Base-by-base conservation (phyloP, 2,113 vertebrate species). In the Passer montanus region DNA sequence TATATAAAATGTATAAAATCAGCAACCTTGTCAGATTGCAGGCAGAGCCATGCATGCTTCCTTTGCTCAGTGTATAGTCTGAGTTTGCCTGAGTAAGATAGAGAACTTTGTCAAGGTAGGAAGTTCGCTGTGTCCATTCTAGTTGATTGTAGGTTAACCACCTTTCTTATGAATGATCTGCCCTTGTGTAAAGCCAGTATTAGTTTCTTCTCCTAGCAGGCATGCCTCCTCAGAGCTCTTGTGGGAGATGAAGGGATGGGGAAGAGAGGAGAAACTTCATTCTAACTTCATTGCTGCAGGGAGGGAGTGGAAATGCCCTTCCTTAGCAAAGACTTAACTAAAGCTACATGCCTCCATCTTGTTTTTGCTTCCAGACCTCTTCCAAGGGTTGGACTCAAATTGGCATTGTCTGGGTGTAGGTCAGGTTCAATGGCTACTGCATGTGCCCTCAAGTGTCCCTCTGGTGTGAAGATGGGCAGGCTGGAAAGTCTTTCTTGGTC, bases 391-490 rank as follows among this genome's bases (percentile, higher is more conserved):
- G 94, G 96, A 95, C 44, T 90, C 89, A 94, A 92, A 79, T 78
- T 90, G 87, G 6, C 84, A 68, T 94, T 95, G 31, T 92, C 69
- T 94, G 91, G 87, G 95, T 95, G 91, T 97, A 95, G 96, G 91
- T 96, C 96, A 95, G 95, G 91, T 94, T 95, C 89, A 94, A 53
- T 94, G 66, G 84, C 84, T 94, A 68, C 84, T 95, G 89, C 87
- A 89, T 94, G 74, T 92, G 33, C 66, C 80, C 44, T 89, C 56
- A 94, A 81, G 89, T 79, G 6, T 37, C 43, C 27, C 37, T 63
- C 23, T 63, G 44, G 44, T 8, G 28, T 94, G 87, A 94, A 96
- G 96, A 91, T 82, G 86, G 85, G 64, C 87, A 94, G 93, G 28
- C 95, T 95, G 93, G 84, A 72, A 92, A 94, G 62, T 68, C 69